phyloP scores from a whole-genome alignment of 2,797 vertebrate species.

The Denticeps clupeoides region DNA sequence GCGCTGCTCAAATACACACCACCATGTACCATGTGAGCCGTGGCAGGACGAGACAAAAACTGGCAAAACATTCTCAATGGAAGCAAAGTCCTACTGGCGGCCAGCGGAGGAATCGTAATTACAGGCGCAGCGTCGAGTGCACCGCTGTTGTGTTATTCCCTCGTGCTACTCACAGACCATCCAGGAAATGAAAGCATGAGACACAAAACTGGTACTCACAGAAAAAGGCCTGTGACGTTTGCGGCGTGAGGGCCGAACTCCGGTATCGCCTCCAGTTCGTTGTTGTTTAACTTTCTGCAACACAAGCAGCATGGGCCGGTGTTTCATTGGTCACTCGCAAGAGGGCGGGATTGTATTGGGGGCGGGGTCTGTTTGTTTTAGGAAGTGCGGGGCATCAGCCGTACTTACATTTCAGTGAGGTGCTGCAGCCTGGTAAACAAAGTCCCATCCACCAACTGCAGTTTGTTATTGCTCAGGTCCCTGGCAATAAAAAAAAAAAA shows the following conservation, averaged over 20 bases:
- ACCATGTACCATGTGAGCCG: too few relatives aligned
- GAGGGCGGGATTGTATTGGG: not conserved
- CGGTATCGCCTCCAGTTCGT: constrained; percentile 76
- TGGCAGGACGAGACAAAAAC: constrained; percentile 13
- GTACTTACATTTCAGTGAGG: constrained; percentile 85
- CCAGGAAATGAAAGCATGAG: not conserved
- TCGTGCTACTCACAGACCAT: not conserved
- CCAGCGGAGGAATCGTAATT: constrained; percentile 1
- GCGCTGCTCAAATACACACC: too few relatives aligned
- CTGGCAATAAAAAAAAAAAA: too few relatives aligned
- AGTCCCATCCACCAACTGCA: constrained; percentile 68
- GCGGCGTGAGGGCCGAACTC: constrained; percentile 64
- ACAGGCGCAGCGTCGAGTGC: too few relatives aligned
- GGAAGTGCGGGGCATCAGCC: constrained; percentile 15
- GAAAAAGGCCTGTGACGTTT: constrained; percentile 74
- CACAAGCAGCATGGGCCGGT: constrained; percentile 17
- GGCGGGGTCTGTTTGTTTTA: constrained; percentile 16
- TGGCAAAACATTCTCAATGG: too few relatives aligned
- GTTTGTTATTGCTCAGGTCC: constrained; percentile 87
- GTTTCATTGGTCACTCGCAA: constrained; percentile 4
- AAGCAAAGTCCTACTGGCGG: not conserved
- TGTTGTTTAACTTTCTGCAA: constrained; percentile 82
- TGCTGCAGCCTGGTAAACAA: constrained; percentile 70
- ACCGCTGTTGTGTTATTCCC: too few relatives aligned
- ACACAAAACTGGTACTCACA: constrained; percentile 68